phyloP scores from a whole-genome alignment of 2,888 invertebrate species.

The Conops quadrifasciatus region DNA sequence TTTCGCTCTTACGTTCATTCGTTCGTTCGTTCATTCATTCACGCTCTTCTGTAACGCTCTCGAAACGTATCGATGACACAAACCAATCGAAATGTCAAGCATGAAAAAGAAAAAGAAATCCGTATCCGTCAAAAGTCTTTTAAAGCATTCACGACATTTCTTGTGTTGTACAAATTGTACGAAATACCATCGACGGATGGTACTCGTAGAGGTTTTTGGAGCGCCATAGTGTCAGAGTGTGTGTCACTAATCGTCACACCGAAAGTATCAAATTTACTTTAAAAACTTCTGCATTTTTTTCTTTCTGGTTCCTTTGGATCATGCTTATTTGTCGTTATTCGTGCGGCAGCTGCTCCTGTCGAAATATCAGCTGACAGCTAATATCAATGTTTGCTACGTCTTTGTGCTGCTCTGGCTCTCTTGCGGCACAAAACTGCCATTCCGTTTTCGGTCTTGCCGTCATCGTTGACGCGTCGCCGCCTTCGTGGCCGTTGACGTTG shows the following conservation, averaged over 20 bases:
- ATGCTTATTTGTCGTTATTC: not conserved
- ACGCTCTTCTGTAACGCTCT: too few species aligned
- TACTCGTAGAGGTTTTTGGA: too few species aligned
- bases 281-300: not conserved
- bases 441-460: not conserved
- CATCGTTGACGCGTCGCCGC: not conserved
- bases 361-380: slow-evolving; percentile 26
- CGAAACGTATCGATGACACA: slow-evolving; percentile 32
- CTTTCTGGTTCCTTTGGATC: not conserved
- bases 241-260: slow-evolving; percentile 26
- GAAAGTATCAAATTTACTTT: slow-evolving; percentile 31
- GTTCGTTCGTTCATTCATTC: too few species aligned
- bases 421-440: not conserved
- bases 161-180: too few species aligned
- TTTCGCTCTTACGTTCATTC: too few species aligned
- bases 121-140: too few species aligned
- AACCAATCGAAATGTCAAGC: slow-evolving; percentile 26
- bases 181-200: too few species aligned
- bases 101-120: not conserved
- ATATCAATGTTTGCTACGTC: slow-evolving; percentile 25
- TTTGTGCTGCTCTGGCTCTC: not conserved
- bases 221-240: not conserved
- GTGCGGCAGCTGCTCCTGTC: not conserved
- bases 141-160: too few species aligned
- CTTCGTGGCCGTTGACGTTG: not conserved